Conservation (phyloP, 2,888 invertebrate genomes). For the Eupelmus urozonus region DNA sequence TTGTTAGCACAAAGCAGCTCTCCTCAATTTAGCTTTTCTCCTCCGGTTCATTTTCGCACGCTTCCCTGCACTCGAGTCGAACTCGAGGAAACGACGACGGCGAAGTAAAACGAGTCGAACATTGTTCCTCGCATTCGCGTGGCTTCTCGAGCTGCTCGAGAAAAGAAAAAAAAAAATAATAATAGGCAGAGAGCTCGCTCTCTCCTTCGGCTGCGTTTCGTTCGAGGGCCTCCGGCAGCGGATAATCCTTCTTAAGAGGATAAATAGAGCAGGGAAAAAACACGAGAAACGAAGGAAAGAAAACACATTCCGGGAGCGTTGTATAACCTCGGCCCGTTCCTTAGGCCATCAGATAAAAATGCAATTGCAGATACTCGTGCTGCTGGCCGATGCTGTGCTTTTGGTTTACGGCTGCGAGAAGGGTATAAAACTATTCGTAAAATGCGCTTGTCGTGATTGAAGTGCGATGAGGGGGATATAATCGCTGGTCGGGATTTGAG, state of each 20-base stretch:
- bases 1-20: no score
- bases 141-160: neutral
- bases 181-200: neutral
- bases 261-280: constrained; percentile 29
- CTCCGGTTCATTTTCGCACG: neutral
- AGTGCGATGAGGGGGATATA: no score
- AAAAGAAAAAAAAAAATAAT: neutral
- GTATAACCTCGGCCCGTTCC: constrained; percentile 18
- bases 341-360: constrained; percentile 46
- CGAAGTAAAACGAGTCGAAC: constrained; percentile 11
- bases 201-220: neutral
- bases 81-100: neutral
- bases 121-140: neutral
- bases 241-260: constrained; percentile 50
- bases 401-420: constrained; percentile 25
- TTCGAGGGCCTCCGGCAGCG: constrained; percentile 5
- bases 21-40: neutral
- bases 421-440: constrained; percentile 38
- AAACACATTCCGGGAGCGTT: constrained; percentile 26
- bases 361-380: constrained; percentile 52
- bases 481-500: no score
- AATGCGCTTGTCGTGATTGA: no score
- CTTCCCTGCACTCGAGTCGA: neutral
- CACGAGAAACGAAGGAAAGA: constrained; percentile 6
- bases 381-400: neutral